Conservation (phyloP, 2,888 invertebrate genomes). For the Amphipoea oculea region DNA sequence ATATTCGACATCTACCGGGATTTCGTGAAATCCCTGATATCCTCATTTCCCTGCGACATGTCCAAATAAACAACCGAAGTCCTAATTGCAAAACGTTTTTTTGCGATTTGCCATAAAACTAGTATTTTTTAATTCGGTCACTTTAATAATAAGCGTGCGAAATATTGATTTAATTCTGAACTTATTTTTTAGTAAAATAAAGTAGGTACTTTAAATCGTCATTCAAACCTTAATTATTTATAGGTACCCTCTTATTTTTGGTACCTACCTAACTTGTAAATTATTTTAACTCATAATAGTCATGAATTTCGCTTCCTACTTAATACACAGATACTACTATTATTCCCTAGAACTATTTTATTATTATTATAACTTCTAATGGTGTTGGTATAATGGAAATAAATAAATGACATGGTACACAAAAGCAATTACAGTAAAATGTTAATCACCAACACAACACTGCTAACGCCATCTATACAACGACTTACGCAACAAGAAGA, state of each 20-base stretch:
- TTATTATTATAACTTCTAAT: neutral
- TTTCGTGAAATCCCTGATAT: too few relatives aligned
- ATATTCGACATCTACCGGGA: too few relatives aligned
- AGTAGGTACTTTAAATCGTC: neutral
- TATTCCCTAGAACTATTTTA: neutral
- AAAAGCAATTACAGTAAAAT: neutral
- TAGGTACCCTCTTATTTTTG: too few relatives aligned
- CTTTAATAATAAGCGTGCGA: too few relatives aligned
- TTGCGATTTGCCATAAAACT: too few relatives aligned
- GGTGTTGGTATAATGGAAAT: neutral
- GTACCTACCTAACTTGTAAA: too few relatives aligned
- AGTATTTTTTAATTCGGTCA: too few relatives aligned
- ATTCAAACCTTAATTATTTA: neutral
- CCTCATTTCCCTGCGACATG: too few relatives aligned
- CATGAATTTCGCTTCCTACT: neutral
- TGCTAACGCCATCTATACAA: slow-evolving; percentile 67
- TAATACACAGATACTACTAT: neutral
- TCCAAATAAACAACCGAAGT: too few relatives aligned
- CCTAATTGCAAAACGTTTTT: too few relatives aligned
- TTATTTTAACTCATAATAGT: neutral
- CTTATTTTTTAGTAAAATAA: too few relatives aligned
- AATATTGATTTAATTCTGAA: neutral
- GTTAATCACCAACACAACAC: neutral
- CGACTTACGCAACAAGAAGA: neutral
- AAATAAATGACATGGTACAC: neutral